phyloP scores from a whole-genome alignment of 2,113 vertebrate genomes.

The Merops nubicus region DNA sequence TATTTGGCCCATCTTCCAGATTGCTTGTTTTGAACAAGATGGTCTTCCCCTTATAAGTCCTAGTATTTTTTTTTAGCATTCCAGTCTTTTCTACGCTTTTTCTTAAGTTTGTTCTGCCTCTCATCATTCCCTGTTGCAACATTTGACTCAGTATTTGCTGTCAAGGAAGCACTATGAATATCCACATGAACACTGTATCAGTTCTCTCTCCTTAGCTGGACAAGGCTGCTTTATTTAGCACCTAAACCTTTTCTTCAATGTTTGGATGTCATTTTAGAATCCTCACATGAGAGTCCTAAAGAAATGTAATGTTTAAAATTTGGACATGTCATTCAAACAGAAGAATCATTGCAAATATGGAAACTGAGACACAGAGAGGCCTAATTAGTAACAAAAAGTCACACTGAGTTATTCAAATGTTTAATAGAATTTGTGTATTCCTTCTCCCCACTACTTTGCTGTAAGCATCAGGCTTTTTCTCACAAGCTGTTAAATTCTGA shows the following conservation, averaged over 20 bases:
- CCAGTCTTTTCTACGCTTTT: neutral
- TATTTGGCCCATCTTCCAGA: neutral
- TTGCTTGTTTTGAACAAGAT: neutral
- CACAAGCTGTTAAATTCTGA: neutral
- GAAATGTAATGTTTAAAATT: neutral
- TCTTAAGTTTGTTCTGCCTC: neutral
- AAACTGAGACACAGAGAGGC: neutral
- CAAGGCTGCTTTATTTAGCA: neutral
- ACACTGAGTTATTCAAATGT: neutral
- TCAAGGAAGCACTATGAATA: neutral
- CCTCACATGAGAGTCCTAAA: neutral
- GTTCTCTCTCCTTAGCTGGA: neutral
- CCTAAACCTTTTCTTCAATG: neutral
- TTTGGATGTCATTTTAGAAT: neutral
- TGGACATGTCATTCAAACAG: fast-evolving
- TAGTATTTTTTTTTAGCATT: neutral
- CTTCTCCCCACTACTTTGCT: neutral
- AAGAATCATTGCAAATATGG: neutral
- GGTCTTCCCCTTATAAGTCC: neutral
- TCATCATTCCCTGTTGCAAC: neutral
- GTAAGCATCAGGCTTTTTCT: neutral
- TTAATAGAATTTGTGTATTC: neutral
- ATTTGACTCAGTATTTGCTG: neutral
- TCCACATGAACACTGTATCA: neutral
- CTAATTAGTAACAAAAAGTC: neutral